Conservation (phyloP, 2,797 vertebrate species). For the Rhynchotus rufescens region DNA sequence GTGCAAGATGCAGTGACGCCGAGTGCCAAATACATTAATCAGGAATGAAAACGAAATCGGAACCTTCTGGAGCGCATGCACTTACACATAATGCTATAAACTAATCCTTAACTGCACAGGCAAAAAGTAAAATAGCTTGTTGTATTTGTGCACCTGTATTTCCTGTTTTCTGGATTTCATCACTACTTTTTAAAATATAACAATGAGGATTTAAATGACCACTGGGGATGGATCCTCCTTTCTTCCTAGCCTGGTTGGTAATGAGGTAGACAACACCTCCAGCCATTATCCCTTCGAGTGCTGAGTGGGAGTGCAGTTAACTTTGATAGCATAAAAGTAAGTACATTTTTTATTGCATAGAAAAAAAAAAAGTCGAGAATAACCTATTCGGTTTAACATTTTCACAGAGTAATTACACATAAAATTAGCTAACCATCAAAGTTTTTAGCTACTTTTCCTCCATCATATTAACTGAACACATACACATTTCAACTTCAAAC, state of each 20-base stretch:
- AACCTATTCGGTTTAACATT: conserved; percentile 73
- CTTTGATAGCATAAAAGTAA: conserved; percentile 70
- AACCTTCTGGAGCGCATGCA: not conserved
- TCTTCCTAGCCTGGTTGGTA: conserved; percentile 77
- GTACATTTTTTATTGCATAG: conserved; percentile 65
- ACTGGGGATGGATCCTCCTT: conserved; percentile 70
- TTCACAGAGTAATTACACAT: conserved; percentile 68
- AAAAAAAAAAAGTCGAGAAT: conserved; percentile 50
- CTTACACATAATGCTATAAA: not conserved
- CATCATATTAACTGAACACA: conserved; percentile 35
- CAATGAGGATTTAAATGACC: conserved; percentile 85
- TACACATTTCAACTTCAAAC: conserved; percentile 36
- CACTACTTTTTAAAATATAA: conserved; percentile 74
- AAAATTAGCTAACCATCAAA: conserved; percentile 65
- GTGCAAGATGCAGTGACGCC: not conserved
- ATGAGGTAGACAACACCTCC: conserved; percentile 81
- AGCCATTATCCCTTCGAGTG: conserved; percentile 76
- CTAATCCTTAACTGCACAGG: not conserved
- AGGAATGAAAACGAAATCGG: conserved; percentile 11
- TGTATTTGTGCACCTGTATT: conserved; percentile 69
- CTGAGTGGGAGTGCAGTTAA: conserved; percentile 79
- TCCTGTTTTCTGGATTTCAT: conserved; percentile 80
- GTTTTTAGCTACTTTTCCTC: conserved; percentile 52
- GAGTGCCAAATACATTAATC: conserved; percentile 8
- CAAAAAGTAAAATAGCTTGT: not conserved